Evolutionary conservation across 1,140 invertebrate species (phyloP).

Genomic region (Zophobas atratus): DNA sequence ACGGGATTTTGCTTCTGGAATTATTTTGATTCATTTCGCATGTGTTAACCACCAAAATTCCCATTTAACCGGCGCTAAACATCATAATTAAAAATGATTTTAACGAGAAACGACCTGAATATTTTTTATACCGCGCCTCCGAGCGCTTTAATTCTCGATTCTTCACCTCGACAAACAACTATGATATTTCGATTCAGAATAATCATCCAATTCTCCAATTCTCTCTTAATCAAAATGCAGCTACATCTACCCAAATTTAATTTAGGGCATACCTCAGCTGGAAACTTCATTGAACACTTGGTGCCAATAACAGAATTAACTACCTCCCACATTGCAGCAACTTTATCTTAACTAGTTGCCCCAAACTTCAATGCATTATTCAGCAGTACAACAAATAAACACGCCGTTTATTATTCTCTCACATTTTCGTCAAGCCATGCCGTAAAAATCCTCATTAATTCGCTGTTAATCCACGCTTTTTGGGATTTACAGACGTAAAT

Average conservation of each 20-base stretch:
- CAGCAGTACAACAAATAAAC: neutral
- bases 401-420: conserved; percentile 7
- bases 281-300: conserved; percentile 25
- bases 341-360: conserved; percentile 31
- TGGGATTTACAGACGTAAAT: neutral
- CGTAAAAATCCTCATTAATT: conserved; percentile 35
- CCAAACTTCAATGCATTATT: conserved; percentile 34
- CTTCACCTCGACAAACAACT: too few species aligned
- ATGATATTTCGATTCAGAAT: neutral
- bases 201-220: too few species aligned
- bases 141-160: too few species aligned
- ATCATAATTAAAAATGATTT: too few species aligned
- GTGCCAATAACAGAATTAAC: conserved; percentile 34
- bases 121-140: too few species aligned
- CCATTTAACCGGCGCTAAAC: too few species aligned
- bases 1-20: too few species aligned
- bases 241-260: conserved; percentile 25
- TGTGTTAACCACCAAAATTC: too few species aligned
- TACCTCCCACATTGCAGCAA: conserved; percentile 6
- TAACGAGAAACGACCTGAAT: too few species aligned
- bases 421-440: conserved; percentile 2
- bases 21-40: too few species aligned
- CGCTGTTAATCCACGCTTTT: neutral
- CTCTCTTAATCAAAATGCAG: conserved; percentile 5
- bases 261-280: conserved; percentile 20